Percentiles rank a stretch among this genome's conserved stretches.
Evolutionary conservation across 2,888 invertebrate genomes (phyloP).

Genomic region (Limnephilus marmoratus): DNA sequence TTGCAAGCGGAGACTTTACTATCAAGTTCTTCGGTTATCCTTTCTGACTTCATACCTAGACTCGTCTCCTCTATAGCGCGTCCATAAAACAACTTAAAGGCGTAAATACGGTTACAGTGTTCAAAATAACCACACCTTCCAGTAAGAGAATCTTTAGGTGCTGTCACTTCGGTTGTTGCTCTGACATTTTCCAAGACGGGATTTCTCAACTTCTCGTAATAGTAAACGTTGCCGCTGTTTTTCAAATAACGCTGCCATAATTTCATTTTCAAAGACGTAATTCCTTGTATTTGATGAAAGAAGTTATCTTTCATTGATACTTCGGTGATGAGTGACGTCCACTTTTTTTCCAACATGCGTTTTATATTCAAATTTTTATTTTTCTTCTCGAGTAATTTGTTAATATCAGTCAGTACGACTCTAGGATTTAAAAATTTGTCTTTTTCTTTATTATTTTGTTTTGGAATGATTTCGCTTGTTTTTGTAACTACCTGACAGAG

Average conservation of each 20-base stretch:
- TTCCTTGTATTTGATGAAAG: not conserved
- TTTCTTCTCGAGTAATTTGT: not conserved
- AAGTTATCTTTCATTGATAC: not conserved
- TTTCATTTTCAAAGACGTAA: not conserved
- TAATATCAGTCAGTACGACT: not conserved
- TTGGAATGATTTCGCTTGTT: not conserved
- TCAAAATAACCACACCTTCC: not conserved
- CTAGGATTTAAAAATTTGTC: not conserved
- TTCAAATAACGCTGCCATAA: constrained; percentile 2
- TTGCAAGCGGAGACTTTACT: not conserved
- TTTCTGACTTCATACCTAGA: not conserved
- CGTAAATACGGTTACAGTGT: not conserved
- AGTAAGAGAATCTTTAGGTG: not conserved
- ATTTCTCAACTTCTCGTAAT: not conserved
- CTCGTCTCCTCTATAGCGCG: not conserved
- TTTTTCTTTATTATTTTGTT: not conserved
- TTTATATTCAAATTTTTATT: not conserved
- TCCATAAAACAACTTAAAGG: not conserved
- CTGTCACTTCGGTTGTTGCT: not conserved
- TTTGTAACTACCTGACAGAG: not conserved
- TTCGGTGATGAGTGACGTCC: not conserved
- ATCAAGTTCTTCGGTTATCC: not conserved
- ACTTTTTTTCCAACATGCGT: not conserved
- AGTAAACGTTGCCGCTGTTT: constrained; percentile 2
- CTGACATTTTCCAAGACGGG: not conserved